Base-by-base conservation (phyloP, 2,113 vertebrate species). In the Rhinoderma darwinii region DNA sequence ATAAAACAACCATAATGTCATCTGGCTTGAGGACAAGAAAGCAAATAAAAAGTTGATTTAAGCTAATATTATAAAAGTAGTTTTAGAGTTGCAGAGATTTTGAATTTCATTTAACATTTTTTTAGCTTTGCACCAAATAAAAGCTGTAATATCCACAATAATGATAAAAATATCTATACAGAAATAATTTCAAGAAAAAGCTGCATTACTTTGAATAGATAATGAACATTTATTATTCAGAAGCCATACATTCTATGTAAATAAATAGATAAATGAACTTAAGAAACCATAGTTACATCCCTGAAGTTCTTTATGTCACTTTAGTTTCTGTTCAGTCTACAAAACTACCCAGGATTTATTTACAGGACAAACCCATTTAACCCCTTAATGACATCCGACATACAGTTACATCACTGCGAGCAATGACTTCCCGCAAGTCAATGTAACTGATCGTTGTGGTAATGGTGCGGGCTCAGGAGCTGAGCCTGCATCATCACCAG, bases 41-140 rank as follows among this genome's bases (percentile, higher is more conserved):
- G 59, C 59, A 61, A 66, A 82, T 66, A 66, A 82, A 82, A 44
- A 41, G 61, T 82, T 66, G 35, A 79, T 79, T 54, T 79, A 79
- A 59, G 39, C 43, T 30, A 77, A 30, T 77, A 77, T 77, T 77
- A 77, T 77, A 50, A 77, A 77, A 77, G 74, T 11, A 54, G 10
- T 54, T 25, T 79, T 59, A 37, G 77, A 39, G 32, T 37, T 56
- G 27, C 50, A 54, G 47, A 20, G 30, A 35, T 35, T 77, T 54
- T 51, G 8, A 37, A 78, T 22, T 22, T 22, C 32, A 41, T n/a
- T 44, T 17, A n/a, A 27, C 41, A 27, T 74, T 32, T n/a, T n/a
- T 30, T 50, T 50, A 44, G 43, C 27, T 50, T 0, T 77, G 27
- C 63, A 35, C 32, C 30, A 68, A 68, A 35, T 77, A 50, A 50